phyloP scores from a whole-genome alignment of 1,140 invertebrate genomes.

The Macrobrachium nipponense region DNA sequence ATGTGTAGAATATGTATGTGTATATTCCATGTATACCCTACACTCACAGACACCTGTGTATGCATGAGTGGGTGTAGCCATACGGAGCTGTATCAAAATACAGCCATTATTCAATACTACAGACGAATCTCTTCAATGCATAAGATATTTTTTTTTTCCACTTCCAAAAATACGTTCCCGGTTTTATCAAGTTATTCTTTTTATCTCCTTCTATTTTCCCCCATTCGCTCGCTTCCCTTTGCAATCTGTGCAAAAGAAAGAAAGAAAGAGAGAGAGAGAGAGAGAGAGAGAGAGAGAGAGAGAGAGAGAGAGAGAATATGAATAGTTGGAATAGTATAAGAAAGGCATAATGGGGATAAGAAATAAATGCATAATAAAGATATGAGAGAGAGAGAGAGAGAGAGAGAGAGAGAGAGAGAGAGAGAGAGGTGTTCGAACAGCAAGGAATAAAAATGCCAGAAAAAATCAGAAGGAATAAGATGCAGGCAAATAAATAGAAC shows the following conservation, averaged over 20 bases:
- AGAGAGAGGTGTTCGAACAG: neutral
- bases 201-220: too few relatives aligned
- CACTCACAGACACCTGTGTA: neutral
- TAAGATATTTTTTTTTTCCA: too few relatives aligned
- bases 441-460: neutral
- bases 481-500: neutral
- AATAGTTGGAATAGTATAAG: neutral
- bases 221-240: too few relatives aligned
- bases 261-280: constrained; percentile 31
- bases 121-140: too few relatives aligned
- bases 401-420: neutral
- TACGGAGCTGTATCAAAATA: too few relatives aligned
- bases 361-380: neutral
- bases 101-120: too few relatives aligned
- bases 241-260: neutral
- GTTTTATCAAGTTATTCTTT: too few relatives aligned
- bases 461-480: neutral
- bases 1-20: neutral
- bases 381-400: neutral
- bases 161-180: too few relatives aligned
- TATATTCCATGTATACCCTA: neutral
- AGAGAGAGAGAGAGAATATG: constrained; percentile 7
- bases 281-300: constrained; percentile 38
- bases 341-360: too few relatives aligned
- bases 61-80: neutral